Base-by-base conservation (phyloP, 2,113 vertebrate genomes). In the Vulpes lagopus region DNA sequence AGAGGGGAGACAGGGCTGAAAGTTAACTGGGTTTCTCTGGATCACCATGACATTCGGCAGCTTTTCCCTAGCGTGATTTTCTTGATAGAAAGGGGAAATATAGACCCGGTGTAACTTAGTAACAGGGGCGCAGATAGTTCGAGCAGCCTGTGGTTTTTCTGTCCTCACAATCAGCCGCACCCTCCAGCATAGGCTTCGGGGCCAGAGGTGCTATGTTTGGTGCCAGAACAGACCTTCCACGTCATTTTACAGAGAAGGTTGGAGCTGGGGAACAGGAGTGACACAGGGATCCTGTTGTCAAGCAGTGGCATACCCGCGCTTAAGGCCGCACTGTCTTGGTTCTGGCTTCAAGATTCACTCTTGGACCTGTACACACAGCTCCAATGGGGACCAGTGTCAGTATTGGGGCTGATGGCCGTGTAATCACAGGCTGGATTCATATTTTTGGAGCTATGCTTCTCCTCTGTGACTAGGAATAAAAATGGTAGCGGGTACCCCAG, bases 311-410 rank as follows among this genome's bases (percentile, higher is more conserved):
- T 2, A 1, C 19, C 30, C 11, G 25, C 9, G 51, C 53, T 49
- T 49, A 32, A 43, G 83, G 25, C 49, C 1, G 0, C 8, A 49
- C 38, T 6, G 1, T 27, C 22, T 17, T 11, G 19, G 12, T 35
- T 10, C 49, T 67, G 76, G 55, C 81, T 89, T 38, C 51, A 12
- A 12, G 11, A 57, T 30, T 5, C 15, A 7, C 38, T 14, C 62
- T 43, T 4, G 19, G 57, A 53, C 35, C 60, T 0, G 0, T 7
- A 12, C 32, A 20, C 38, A 17, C 1, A 27, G 59, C 53, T 23
- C 86, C 19, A 0, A 4, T 0, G 4, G 5, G 92, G n/a, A n/a
- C 59, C 0, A 0, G 51, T 65, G 23, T 20, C 8, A 1, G 4
- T 32, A 0, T 43, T 59, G 1, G 10, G 27, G 27, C 20, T 2